These are phyloP conservation scores for Strigamia transsilvanica DNA, from an alignment of 2,888 invertebrate genomes.

Conservation along the genomic window DNA sequence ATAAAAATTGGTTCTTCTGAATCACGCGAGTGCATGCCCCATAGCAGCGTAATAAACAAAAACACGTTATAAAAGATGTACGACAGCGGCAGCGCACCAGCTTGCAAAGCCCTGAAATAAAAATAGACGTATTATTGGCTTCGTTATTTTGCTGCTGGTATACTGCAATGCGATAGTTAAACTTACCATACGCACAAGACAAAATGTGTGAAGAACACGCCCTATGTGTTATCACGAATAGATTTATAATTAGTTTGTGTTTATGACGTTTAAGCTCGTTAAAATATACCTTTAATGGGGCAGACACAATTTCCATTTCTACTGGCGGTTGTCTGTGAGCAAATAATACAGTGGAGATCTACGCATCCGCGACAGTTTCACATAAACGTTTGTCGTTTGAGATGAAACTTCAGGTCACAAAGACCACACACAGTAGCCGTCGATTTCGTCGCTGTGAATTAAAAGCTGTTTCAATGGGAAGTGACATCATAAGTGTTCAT, in stretches of 20 bases:
- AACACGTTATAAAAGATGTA: slow-evolving; percentile 57
- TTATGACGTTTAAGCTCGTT: background rate
- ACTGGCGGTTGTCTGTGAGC: background rate
- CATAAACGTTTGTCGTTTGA: background rate
- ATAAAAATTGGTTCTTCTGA: slow-evolving; percentile 58
- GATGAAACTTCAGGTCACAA: background rate
- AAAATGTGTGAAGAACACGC: slow-evolving; percentile 44
- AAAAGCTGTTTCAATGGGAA: background rate
- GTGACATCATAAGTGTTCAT: background rate
- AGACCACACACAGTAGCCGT: background rate
- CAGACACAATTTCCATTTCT: slow-evolving; percentile 47
- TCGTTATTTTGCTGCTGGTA: background rate
- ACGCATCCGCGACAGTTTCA: background rate
- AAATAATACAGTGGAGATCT: background rate
- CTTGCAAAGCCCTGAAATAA: slow-evolving; percentile 48
- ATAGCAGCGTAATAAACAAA: slow-evolving; percentile 57
- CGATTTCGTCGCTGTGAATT: background rate
- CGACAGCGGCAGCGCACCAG: background rate
- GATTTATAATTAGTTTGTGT: background rate
- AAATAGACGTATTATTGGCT: background rate
- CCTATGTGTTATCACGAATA: background rate
- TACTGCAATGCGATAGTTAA: no score
- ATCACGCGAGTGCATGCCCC: slow-evolving; percentile 57
- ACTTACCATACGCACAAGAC: slow-evolving; percentile 45
- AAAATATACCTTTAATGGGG: slow-evolving; percentile 45